Evolutionary conservation across 2,888 invertebrate genomes (phyloP).

Genomic region (Pyrrhosoma nymphula): DNA sequence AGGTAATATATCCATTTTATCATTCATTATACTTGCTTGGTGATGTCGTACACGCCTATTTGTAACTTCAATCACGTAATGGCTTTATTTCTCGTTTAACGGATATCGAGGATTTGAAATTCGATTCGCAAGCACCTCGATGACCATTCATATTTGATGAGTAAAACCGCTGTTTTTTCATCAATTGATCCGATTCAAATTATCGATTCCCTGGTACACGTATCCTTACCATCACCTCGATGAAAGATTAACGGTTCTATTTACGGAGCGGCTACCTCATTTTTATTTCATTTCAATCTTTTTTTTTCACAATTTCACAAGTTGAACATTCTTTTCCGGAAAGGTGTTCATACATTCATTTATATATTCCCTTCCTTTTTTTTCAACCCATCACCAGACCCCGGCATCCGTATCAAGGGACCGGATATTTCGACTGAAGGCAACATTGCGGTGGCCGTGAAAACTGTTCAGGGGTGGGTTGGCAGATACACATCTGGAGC

Average conservation of each 20-base stretch:
- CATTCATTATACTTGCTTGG: no score
- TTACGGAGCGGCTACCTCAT: not conserved
- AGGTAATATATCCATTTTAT: no score
- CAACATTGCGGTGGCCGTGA: not conserved
- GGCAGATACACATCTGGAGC: conserved; percentile 10
- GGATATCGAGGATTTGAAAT: not conserved
- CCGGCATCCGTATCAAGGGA: conserved; percentile 3
- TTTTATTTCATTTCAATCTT: not conserved
- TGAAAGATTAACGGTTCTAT: not conserved
- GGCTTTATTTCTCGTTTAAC: not conserved
- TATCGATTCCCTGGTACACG: not conserved
- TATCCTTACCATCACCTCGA: not conserved
- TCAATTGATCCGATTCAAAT: not conserved
- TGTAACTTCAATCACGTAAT: not conserved
- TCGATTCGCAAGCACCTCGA: not conserved
- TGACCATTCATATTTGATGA: not conserved
- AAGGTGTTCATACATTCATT: not conserved
- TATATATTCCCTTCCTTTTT: not conserved
- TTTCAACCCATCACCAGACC: not conserved
- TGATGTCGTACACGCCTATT: not conserved
- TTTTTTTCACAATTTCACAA: not conserved
- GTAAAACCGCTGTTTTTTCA: not conserved
- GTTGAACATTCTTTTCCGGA: not conserved
- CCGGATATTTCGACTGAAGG: not conserved
- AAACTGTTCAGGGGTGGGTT: not conserved